phyloP scores from a whole-genome alignment of 2,113 vertebrate genomes.

The Capreolus pygargus region DNA sequence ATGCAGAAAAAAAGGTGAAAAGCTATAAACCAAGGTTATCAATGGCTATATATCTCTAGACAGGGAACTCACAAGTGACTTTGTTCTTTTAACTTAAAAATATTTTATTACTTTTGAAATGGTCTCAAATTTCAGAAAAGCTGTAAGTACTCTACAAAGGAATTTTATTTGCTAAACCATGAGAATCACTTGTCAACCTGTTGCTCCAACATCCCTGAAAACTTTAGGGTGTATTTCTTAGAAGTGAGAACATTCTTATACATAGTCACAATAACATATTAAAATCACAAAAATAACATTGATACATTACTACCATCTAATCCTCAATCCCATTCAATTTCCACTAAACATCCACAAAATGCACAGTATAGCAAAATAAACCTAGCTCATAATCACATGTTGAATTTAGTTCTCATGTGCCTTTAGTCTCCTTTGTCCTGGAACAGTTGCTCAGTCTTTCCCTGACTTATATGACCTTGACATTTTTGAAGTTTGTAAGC shows the following conservation, averaged over 20 bases:
- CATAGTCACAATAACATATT: background rate
- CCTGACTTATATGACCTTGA: background rate
- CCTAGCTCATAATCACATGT: background rate
- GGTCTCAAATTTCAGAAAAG: background rate
- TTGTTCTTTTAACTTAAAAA: background rate
- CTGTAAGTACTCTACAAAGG: background rate
- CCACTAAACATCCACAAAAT: background rate
- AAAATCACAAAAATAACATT: background rate
- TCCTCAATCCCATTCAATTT: background rate
- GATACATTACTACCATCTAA: background rate
- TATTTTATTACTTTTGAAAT: background rate
- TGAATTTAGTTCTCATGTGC: background rate
- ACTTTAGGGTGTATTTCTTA: background rate
- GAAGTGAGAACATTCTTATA: background rate
- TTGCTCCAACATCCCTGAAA: background rate
- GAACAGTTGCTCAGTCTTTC: background rate
- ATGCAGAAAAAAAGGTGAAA: background rate
- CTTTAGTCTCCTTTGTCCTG: background rate
- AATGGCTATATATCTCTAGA: background rate
- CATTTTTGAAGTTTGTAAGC: background rate
- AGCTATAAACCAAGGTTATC: background rate
- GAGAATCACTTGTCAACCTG: background rate
- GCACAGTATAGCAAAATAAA: background rate
- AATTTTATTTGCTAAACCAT: background rate
- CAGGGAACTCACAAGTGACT: background rate